A percentile compares a stretch with the other conserved stretches of the same genome.
phyloP scores from a whole-genome alignment of 2,113 vertebrate genomes.

The Anser cygnoides region DNA sequence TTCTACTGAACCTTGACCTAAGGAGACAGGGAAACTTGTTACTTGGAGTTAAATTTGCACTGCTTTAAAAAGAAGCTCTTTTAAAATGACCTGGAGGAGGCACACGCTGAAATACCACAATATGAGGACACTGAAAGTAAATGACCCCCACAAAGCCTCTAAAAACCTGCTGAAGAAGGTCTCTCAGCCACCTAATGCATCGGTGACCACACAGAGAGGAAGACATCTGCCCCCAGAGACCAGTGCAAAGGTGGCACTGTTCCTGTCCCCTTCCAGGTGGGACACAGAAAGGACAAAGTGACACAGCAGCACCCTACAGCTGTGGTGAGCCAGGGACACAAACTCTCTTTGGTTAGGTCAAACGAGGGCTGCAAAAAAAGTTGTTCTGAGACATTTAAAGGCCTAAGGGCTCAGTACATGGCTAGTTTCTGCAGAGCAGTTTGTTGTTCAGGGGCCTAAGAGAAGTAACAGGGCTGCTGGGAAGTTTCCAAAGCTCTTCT shows the following conservation, averaged over 20 bases:
- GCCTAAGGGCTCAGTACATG: background rate
- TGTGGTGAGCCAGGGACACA: background rate
- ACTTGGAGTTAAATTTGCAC: background rate
- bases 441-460: background rate
- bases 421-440: background rate
- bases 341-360: background rate
- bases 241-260: background rate
- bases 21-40: background rate
- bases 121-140: background rate
- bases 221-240: background rate
- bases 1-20: background rate
- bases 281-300: background rate
- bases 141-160: background rate
- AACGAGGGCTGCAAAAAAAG: background rate
- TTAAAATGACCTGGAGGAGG: background rate
- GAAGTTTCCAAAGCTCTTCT: background rate
- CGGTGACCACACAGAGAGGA: background rate
- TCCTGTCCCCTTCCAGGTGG: background rate
- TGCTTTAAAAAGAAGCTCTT: background rate
- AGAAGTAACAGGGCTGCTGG: background rate
- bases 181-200: rapidly evolving
- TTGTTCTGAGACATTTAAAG: background rate
- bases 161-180: background rate
- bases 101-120: background rate
- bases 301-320: background rate